Percentiles rank a stretch among this genome's conserved stretches.
phyloP scores from a whole-genome alignment of 1,140 invertebrate species.

The Idris sp. region DNA sequence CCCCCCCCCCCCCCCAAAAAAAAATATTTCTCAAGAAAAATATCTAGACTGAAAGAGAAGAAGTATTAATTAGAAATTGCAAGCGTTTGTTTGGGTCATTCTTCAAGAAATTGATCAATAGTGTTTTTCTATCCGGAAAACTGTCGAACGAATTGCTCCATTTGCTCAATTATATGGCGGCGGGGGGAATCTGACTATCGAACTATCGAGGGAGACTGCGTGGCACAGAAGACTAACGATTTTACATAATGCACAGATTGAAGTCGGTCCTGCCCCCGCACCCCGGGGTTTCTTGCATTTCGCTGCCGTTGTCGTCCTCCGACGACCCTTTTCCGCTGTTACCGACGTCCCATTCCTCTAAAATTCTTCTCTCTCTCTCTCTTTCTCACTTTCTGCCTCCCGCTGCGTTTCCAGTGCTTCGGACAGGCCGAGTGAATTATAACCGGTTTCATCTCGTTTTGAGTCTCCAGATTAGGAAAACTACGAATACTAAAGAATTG shows the following conservation, averaged over 20 bases:
- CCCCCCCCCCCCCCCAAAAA: no score
- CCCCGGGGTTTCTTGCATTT: conserved; percentile 50
- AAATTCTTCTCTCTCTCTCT: conserved; percentile 6
- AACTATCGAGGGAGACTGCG: conserved; percentile 46
- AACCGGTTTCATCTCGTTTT: conserved; percentile 57
- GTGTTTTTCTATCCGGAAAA: conserved; percentile 41
- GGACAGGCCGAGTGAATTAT: conserved; percentile 65
- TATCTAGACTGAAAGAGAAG: no score
- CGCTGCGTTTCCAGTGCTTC: conserved; percentile 57
- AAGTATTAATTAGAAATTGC: no score
- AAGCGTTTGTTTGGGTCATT: no score
- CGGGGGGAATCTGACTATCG: conserved; percentile 54
- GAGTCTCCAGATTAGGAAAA: conserved; percentile 59
- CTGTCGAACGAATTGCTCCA: conserved; percentile 49
- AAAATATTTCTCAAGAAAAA: no score
- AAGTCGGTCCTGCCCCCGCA: conserved; percentile 43
- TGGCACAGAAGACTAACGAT: conserved; percentile 62
- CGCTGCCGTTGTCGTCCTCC: conserved; percentile 52
- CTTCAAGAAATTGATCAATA: conserved; percentile 50
- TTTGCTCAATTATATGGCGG: conserved; percentile 59
- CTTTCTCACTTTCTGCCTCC: conserved; percentile 30
- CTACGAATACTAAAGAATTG: conserved; percentile 53
- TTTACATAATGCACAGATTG: conserved; percentile 70
- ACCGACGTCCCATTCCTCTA: conserved; percentile 38
- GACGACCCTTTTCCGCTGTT: conserved; percentile 56